phyloP scores from a whole-genome alignment of 2,113 vertebrate species.

The Carollia perspicillata region DNA sequence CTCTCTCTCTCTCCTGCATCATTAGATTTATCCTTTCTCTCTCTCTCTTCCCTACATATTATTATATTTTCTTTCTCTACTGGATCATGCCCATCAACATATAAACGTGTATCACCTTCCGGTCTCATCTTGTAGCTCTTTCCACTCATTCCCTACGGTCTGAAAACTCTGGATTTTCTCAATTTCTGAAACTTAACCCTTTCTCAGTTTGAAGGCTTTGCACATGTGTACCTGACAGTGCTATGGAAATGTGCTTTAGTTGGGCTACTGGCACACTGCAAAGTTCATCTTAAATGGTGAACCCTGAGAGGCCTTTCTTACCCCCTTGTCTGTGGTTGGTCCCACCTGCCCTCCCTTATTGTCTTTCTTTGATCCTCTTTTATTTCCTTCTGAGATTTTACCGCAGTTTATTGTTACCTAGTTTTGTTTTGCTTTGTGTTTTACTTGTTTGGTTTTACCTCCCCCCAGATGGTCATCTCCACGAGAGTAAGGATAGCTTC shows the following conservation, averaged over 20 bases:
- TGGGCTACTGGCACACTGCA: neutral
- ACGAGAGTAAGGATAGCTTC: neutral
- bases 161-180: neutral
- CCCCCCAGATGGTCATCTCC: neutral
- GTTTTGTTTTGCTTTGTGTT: neutral
- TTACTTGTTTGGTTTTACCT: neutral
- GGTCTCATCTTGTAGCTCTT: neutral
- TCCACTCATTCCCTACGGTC: neutral
- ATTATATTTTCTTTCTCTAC: neutral
- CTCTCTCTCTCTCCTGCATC: no score
- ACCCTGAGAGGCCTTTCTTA: neutral
- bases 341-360: no score
- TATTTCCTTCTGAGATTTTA: neutral
- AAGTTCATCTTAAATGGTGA: neutral
- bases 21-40: neutral
- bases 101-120: neutral
- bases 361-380: neutral
- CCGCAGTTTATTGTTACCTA: neutral
- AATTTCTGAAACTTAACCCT: neutral
- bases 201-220: neutral
- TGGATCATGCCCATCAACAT: neutral
- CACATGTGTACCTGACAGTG: accelerated
- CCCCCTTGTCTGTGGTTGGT: no score
- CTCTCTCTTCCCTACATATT: no score
- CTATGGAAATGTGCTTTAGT: neutral